phyloP scores from a whole-genome alignment of 2,888 invertebrate species.

The Microplitis deprimator region DNA sequence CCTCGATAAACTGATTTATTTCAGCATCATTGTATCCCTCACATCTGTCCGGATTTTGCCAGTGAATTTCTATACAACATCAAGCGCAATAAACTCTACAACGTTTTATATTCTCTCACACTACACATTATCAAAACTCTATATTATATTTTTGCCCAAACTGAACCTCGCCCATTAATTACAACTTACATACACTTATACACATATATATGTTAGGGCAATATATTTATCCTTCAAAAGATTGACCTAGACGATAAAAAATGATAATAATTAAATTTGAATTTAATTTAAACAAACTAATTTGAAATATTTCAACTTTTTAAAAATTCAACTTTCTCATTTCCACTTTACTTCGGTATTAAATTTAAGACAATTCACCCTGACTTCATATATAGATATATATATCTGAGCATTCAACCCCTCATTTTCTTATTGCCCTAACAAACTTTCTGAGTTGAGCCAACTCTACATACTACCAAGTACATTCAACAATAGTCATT shows the following conservation, averaged over 20 bases:
- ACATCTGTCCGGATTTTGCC: slow-evolving; percentile 65
- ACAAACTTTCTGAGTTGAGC: slow-evolving; percentile 11
- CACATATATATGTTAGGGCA: not conserved
- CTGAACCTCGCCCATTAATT: slow-evolving; percentile 8
- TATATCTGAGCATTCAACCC: slow-evolving; percentile 3
- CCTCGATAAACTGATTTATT: slow-evolving; percentile 70
- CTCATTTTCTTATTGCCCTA: slow-evolving; percentile 19
- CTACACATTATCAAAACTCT: slow-evolving; percentile 19
- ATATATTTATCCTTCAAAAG: not conserved
- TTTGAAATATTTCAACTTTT: not conserved
- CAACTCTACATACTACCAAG: too few species aligned
- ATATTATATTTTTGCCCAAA: slow-evolving; percentile 10
- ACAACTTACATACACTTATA: not conserved
- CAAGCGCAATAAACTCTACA: slow-evolving; percentile 12
- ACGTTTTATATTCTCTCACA: slow-evolving; percentile 30
- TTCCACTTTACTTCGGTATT: not conserved
- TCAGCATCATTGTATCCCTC: slow-evolving; percentile 66
- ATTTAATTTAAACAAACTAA: not conserved
- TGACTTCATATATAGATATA: not conserved
- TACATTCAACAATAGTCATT: slow-evolving; percentile 46
- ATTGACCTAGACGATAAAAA: not conserved
- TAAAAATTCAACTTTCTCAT: not conserved
- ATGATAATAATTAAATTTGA: not conserved
- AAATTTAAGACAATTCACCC: slow-evolving; percentile 2
- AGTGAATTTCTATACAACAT: slow-evolving; percentile 29